Base-by-base conservation (phyloP, 1,140 invertebrate species). In the Temnothorax longispinosus region DNA sequence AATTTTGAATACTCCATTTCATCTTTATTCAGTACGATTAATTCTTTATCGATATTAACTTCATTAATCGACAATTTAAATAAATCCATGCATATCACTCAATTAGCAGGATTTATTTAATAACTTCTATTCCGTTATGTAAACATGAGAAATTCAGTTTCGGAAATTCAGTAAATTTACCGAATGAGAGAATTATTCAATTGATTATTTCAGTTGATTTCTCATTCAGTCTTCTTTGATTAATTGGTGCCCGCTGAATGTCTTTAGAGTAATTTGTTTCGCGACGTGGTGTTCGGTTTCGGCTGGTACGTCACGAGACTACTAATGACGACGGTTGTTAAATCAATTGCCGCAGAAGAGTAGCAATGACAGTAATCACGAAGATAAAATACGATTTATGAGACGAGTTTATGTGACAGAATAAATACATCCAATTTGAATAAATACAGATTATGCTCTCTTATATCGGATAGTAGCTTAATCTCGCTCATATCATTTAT, bases 281-380 rank as follows among this genome's bases (percentile, higher is more conserved):
- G 54, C 67, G 27, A 72, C 38, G 67, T 56, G 77, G 35, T 58
- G 18, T 84, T 75, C 18, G 69, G 74, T 85, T 80, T 65, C 62
- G 41, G 50, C 5, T 54, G 58, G 84, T 64, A 78, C 82, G 44
- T 85, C 82, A 54, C 74, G 75, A 64, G 38, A 65, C 74, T 56
- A 80, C 74, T 85, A 85, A 85, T 80, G 74, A 85, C 84, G 27
- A 80, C 35, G 75, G 60, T 80, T 85, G 84, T 85, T 85, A 85
- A 85, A 85, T 85, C 84, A 78, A 85, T 85, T 85, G 84, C 47
- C 35, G 13, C 47, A 27, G 27, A 54, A 35, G 80, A 85, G 47
- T 67, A 76, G 47, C 75, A 64, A 65, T 58, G 84, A 80, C 50
- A 80, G 74, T 32, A n/a, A 38, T 21, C 58, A 80, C 47, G 58